Evolutionary conservation across 2,888 invertebrate genomes (phyloP).

Genomic region (Ectemnius cavifrons): DNA sequence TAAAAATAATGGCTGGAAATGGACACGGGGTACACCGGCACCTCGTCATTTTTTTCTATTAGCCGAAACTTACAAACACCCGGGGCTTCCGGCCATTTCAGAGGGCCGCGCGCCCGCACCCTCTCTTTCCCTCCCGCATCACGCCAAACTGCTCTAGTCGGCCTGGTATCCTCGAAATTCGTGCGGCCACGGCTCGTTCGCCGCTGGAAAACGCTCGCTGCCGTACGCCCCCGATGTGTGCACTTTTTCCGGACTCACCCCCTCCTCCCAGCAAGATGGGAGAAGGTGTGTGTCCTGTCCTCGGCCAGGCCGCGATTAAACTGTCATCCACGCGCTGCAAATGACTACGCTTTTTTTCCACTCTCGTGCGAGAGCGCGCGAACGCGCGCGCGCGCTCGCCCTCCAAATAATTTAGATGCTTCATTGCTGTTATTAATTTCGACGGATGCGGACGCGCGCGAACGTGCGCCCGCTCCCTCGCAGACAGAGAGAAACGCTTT

Average conservation of each 20-base stretch:
- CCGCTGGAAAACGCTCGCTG: constrained; percentile 51
- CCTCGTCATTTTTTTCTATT: constrained; percentile 72
- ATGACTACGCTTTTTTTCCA: constrained; percentile 53
- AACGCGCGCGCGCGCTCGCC: constrained; percentile 22
- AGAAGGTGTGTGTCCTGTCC: constrained; percentile 32
- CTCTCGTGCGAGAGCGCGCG: constrained; percentile 23
- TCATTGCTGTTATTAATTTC: constrained; percentile 60
- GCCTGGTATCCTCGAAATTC: constrained; percentile 54
- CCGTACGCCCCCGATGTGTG: constrained; percentile 53
- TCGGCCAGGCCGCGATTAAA: constrained; percentile 54
- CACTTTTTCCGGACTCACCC: neutral
- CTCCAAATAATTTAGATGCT: constrained; percentile 56
- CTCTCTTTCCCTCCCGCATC: too few relatives aligned
- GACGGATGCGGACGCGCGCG: constrained; percentile 2
- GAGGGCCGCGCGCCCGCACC: constrained; percentile 44
- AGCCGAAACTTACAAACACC: constrained; percentile 72
- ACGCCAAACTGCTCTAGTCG: constrained; percentile 58
- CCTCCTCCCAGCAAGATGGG: constrained; percentile 33
- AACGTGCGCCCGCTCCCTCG: neutral
- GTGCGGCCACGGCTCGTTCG: constrained; percentile 51
- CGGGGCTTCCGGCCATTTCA: constrained; percentile 71
- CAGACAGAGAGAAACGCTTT: constrained; percentile 35
- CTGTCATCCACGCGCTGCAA: constrained; percentile 59
- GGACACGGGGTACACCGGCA: constrained; percentile 64
- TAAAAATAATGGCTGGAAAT: constrained; percentile 74